Percentiles rank a stretch among this genome's conserved stretches.
Conservation (phyloP, 30 jellyfish, hydroid and myxozoan species). For the Pseudorhiza aurosa region DNA sequence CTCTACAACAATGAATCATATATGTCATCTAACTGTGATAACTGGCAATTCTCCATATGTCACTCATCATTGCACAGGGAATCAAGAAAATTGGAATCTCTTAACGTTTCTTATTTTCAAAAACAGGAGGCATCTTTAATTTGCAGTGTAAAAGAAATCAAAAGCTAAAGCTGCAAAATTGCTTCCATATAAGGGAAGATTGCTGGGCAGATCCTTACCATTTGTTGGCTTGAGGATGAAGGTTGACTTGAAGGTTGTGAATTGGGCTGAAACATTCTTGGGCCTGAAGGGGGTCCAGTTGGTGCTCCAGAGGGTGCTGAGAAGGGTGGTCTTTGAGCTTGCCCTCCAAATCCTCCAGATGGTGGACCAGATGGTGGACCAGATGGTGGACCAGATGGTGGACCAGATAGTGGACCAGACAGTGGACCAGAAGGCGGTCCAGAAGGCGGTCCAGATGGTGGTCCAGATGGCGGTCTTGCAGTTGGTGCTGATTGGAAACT, state of each 20-base stretch:
- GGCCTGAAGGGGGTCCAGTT: conserved; percentile 27
- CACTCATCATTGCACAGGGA: no score
- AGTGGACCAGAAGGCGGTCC: conserved; percentile 65
- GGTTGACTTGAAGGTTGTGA: conserved; percentile 20
- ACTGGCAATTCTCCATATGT: no score
- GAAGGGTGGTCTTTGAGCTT: conserved; percentile 7
- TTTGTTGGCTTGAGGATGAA: conserved; percentile 5
- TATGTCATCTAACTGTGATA: no score
- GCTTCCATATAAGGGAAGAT: no score
- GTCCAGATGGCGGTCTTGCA: conserved; percentile 25
- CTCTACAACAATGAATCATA: no score
- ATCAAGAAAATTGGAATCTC: no score
- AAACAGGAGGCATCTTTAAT: no score
- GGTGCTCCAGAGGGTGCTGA: conserved; percentile 39
- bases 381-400: conserved; percentile 23
- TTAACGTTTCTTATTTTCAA: no score
- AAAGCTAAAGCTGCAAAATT: no score
- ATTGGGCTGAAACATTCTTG: conserved; percentile 4
- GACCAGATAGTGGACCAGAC: conserved; percentile 36
- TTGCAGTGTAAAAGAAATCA: no score
- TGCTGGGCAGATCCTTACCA: no score
- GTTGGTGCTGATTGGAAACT: neutral
- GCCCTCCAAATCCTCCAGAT: conserved; percentile 27
- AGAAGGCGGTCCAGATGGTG: conserved; percentile 23
- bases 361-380: conserved; percentile 47